These are phyloP conservation scores for Chrysogorgia sp. DNA, from an alignment of 92 coral and sea anemone genomes.

Conservation along the genomic window DNA sequence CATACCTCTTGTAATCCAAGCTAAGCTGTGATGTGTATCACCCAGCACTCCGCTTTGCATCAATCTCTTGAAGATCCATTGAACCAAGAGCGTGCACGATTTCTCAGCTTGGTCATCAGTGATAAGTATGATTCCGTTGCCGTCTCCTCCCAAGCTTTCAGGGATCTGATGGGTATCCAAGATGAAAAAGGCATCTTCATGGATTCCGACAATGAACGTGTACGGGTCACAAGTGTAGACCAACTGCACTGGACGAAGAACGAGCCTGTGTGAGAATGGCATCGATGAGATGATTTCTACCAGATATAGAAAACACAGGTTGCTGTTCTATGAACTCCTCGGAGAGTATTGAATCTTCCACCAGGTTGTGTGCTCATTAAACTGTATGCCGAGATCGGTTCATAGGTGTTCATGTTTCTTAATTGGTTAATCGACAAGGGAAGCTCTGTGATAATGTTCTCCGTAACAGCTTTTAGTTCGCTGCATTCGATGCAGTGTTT, in stretches of 20 bases:
- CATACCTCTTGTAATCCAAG: conserved; percentile 11
- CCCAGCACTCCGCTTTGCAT: neutral
- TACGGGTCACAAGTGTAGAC: conserved; percentile 19
- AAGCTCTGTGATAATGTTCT: neutral
- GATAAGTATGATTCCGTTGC: conserved; percentile 13
- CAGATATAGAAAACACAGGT: neutral
- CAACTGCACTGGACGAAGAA: conserved; percentile 4
- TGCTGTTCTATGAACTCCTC: conserved; percentile 21
- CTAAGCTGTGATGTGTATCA: conserved; percentile 9
- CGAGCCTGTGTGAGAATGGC: neutral
- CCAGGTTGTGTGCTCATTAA: conserved; percentile 4
- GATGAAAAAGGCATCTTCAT: conserved; percentile 7
- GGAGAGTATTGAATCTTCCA: neutral
- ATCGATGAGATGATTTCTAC: neutral
- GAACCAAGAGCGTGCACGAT: neutral
- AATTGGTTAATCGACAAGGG: neutral
- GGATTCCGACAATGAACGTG: conserved; percentile 15
- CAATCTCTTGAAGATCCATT: conserved; percentile 19
- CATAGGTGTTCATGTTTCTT: conserved; percentile 2
- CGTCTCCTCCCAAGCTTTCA: conserved; percentile 17
- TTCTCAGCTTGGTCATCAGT: conserved; percentile 2
- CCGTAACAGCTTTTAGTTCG: conserved; percentile 1
- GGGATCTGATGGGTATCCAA: conserved; percentile 5
- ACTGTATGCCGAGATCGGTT: conserved; percentile 19
- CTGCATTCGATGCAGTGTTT: neutral